Evolutionary conservation across 2,113 vertebrate genomes (phyloP), one percentile per base, ranked within the genome.

Genomic region (Spermophilus dauricus): DNA sequence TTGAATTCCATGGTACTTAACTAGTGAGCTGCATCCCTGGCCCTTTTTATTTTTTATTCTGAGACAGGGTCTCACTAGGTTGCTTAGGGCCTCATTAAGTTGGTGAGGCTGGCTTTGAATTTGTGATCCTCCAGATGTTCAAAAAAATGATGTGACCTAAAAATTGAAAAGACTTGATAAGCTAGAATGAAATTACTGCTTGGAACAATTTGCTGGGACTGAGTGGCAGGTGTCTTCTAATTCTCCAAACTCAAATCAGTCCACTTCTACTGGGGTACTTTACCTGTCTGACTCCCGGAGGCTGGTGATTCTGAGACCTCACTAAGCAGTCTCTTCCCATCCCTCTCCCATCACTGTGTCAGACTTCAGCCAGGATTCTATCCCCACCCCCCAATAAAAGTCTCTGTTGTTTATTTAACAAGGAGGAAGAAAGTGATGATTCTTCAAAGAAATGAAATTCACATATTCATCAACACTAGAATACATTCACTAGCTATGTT

Each of bases 341-440:
- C 34, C 17, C 24, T 53, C 67, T 69, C 3, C 26, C 39, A 26
- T 84, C 48, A 37, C 39, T 56, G 4, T 16, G 53, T 91, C 51
- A 81, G 37, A 39, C 51, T 91, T 84, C 61, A 67, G 65, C 37
- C 58, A 80, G 76, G 26, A 77, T 32, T 26, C 39, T 85, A 51
- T 11, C 12, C 48, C 10, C 10, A 73, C 5, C 67, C 72, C 6
- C 51, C 65, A 45, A 65, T 4, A 91, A 95, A 86, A 69, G 69
- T 89, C n/a, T 92, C 67, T 86, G 39, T 93, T 77, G 16, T 45
- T 97, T 86, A 18, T 82, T 92, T 86, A 89, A 63, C 51, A 70
- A 45, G 72, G 37, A 81, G 24, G 10, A 93, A 95, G 63, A 90
- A 86, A 95, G 81, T 73, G 37, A 61, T 88, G 28, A 95, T 86